Conservation (phyloP, 2,888 invertebrate genomes). For the Drosophila kambysellisi region DNA sequence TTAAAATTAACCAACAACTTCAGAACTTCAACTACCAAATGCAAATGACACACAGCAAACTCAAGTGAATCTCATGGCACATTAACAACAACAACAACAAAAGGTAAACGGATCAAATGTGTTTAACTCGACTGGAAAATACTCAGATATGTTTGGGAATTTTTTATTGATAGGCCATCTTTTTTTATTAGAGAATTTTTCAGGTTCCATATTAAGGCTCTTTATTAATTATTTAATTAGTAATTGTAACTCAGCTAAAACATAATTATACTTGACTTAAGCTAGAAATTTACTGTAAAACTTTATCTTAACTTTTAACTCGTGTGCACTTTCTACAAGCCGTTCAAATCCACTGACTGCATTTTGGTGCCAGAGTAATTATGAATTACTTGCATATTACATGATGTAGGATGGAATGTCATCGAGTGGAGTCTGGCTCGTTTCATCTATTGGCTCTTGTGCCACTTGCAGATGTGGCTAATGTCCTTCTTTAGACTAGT, state of each 20-base stretch:
- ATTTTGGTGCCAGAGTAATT: conserved; percentile 6
- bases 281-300: background rate
- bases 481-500: conserved; percentile 30
- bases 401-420: too few relatives aligned
- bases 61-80: conserved; percentile 5
- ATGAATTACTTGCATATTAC: conserved; percentile 23
- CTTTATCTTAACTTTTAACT: background rate
- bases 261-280: background rate
- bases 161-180: background rate
- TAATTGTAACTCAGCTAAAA: background rate
- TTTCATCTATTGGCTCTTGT: conserved; percentile 6
- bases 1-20: conserved; percentile 17
- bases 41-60: conserved; percentile 11
- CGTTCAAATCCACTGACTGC: background rate
- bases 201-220: too few relatives aligned
- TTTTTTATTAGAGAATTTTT: too few relatives aligned
- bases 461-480: conserved; percentile 18
- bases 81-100: conserved; percentile 12
- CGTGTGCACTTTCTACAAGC: background rate
- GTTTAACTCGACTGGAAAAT: conserved; percentile 2
- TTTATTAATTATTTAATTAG: background rate
- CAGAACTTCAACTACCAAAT: conserved; percentile 7
- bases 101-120: background rate
- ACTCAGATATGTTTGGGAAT: background rate
- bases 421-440: background rate